Conservation (phyloP, 2,888 invertebrate genomes). For the Nomada ferruginata region DNA sequence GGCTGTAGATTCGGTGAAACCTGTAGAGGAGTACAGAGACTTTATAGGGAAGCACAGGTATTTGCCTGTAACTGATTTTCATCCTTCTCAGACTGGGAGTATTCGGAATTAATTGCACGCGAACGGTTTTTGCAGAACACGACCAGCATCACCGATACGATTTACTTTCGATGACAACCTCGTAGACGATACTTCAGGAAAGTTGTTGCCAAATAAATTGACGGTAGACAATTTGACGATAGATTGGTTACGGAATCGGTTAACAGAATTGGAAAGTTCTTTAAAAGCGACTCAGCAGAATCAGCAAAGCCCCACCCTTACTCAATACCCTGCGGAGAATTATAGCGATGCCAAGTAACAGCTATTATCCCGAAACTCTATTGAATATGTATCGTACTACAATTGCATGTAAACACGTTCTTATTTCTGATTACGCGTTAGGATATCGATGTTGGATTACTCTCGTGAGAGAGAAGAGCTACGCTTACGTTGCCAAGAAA, state of each 20-base stretch:
- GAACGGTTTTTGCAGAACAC: constrained; percentile 87
- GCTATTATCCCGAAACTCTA: background rate
- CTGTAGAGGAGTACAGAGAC: constrained; percentile 94
- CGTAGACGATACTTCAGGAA: constrained; percentile 95
- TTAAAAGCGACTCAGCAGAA: constrained; percentile 91
- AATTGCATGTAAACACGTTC: background rate
- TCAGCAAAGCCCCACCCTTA: constrained; percentile 71
- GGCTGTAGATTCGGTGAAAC: constrained; percentile 91
- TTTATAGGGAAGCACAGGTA: constrained; percentile 96
- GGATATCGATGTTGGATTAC: constrained; percentile 78
- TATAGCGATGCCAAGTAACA: constrained; percentile 78
- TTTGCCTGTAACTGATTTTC: constrained; percentile 55
- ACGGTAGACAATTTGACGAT: constrained; percentile 97
- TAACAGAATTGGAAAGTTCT: constrained; percentile 91
- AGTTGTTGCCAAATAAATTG: constrained; percentile 93
- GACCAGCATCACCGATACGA: constrained; percentile 90
- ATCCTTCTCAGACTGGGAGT: background rate
- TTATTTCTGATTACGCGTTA: constrained; percentile 55
- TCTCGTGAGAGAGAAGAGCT: constrained; percentile 88
- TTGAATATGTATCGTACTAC: constrained; percentile 1
- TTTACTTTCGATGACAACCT: constrained; percentile 95
- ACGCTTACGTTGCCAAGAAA: constrained; percentile 92
- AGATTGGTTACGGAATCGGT: constrained; percentile 93
- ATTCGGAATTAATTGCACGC: constrained; percentile 19
- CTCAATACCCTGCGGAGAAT: constrained; percentile 74